phyloP scores from a whole-genome alignment of 2,797 vertebrate genomes.

The Triplophysa yarkandensis region DNA sequence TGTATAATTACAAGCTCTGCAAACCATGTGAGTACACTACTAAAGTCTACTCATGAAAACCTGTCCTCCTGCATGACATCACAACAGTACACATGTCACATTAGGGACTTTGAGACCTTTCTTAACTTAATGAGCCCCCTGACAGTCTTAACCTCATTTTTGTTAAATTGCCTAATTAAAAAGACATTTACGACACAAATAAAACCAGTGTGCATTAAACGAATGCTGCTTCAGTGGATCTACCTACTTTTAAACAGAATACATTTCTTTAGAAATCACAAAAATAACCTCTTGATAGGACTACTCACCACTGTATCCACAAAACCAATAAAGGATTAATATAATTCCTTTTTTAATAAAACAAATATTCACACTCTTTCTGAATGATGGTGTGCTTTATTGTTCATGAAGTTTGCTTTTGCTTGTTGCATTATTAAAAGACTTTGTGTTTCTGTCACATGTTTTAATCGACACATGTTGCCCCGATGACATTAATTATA shows the following conservation, averaged over 20 bases:
- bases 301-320: background rate
- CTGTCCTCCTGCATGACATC: slow-evolving; percentile 52
- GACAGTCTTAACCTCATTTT: slow-evolving; percentile 57
- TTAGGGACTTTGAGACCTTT: slow-evolving; percentile 57
- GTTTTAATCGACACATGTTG: slow-evolving; percentile 34
- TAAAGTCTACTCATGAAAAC: slow-evolving; percentile 15
- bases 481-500: slow-evolving; percentile 28
- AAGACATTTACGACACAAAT: slow-evolving; percentile 59
- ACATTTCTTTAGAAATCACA: slow-evolving; percentile 39
- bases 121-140: slow-evolving; percentile 58
- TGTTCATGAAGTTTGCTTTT: slow-evolving; percentile 10
- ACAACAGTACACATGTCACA: slow-evolving; percentile 53
- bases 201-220: slow-evolving; percentile 57
- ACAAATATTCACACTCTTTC: background rate
- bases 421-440: background rate
- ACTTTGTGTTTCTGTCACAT: background rate
- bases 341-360: background rate
- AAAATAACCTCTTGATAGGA: slow-evolving; percentile 18
- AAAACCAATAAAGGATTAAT: background rate
- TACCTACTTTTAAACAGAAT: slow-evolving; percentile 41
- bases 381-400: background rate
- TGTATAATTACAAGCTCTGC: slow-evolving; percentile 43
- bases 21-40: slow-evolving; percentile 43
- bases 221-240: slow-evolving; percentile 50
- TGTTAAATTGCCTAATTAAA: slow-evolving; percentile 63